Base-by-base conservation (phyloP, 2,797 vertebrate species). In the Syndactyla subalaris region DNA sequence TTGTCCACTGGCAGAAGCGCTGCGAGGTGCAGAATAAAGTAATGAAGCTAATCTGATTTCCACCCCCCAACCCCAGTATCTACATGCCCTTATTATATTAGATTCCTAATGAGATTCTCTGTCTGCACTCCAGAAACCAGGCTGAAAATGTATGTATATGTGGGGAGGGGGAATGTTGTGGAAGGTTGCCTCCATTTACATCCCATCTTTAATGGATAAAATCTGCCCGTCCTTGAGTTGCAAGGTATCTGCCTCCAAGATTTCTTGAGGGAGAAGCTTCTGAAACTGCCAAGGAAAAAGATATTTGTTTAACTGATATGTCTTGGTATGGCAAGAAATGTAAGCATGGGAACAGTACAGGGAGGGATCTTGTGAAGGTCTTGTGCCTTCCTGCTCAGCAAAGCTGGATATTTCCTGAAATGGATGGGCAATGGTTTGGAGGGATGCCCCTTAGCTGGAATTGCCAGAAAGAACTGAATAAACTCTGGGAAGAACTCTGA, bases 1-100 rank as follows among this genome's bases (percentile, higher is more conserved):
- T 99, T 99, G 99, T 99, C 99, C 98, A 98, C 98, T 97, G 98
- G 98, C 98, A 99, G 98, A 98, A 98, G 98, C 98, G 98, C 98
- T 98, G 98, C 54, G 98, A 98, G 98, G 98, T 97, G 98, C 98
- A 99, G 99, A 99, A 99, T 99, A 99, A 98, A 99, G 98, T 99
- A 99, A 99, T 99, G 98, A 98, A 98, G 98, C 97, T 99, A 99
- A 99, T 99, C 98, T 99, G 98, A 99, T 99, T 98, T 99, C 98
- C 97, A 97, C 97, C 98, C 98, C 98, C 98, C 98, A 98, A 98
- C 98, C 98, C 98, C 98, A 97, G 98, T 98, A 99, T 99, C 98
- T 98, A 98, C 99, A 99, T 98, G 98, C 98, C 98, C 98, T 99
- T 99, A 99, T 99, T 99, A 98, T 99, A 98, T 99, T 99, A 99